Percentiles rank a stretch among this genome's conserved stretches.
phyloP scores from a whole-genome alignment of 2,888 invertebrate genomes.

The Drymonia ruficornis region DNA sequence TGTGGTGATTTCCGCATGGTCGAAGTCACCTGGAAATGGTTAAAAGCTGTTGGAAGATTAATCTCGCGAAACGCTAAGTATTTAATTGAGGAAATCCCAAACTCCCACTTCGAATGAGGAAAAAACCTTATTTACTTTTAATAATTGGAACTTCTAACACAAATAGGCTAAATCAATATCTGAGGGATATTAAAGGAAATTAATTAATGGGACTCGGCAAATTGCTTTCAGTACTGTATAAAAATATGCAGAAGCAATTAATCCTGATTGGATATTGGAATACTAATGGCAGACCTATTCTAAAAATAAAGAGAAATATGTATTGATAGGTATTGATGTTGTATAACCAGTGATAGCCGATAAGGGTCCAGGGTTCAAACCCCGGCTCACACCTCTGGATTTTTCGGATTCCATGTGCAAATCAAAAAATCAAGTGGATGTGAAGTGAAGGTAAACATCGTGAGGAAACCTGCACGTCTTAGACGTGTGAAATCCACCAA shows the following conservation, averaged over 20 bases:
- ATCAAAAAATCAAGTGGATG: too few species aligned
- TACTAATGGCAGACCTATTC: constrained; percentile 24
- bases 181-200: constrained; percentile 13
- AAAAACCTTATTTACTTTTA: not conserved
- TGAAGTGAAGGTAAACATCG: too few species aligned
- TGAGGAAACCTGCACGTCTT: too few species aligned
- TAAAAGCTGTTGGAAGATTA: not conserved
- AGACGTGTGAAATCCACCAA: too few species aligned
- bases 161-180: not conserved
- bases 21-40: too few species aligned
- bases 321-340: too few species aligned
- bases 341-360: too few species aligned
- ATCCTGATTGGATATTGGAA: constrained; percentile 24
- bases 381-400: too few species aligned
- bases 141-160: not conserved
- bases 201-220: constrained; percentile 14
- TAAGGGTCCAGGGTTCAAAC: too few species aligned
- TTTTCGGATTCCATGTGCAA: too few species aligned
- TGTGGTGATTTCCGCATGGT: too few species aligned
- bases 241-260: constrained; percentile 27
- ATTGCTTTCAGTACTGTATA: constrained; percentile 4
- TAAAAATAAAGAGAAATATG: too few species aligned
- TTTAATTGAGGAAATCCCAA: not conserved
- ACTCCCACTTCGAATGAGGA: not conserved
- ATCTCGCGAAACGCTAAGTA: not conserved